Conservation (phyloP, 2,888 invertebrate species). For the Drepana falcataria region DNA sequence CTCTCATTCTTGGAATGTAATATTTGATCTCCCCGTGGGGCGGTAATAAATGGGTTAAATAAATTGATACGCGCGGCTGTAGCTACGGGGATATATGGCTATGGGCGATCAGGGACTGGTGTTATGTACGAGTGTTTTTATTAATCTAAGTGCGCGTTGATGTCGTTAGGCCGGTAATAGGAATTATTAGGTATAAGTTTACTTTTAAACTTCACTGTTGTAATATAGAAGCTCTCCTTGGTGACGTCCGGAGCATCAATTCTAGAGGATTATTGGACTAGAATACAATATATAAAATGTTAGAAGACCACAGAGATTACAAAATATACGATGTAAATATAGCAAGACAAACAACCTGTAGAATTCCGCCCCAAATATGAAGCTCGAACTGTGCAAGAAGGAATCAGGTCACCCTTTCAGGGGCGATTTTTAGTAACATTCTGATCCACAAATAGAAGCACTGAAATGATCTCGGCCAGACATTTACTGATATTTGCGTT, state of each 20-base stretch:
- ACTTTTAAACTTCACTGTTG: background rate
- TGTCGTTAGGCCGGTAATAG: background rate
- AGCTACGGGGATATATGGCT: conserved; percentile 6
- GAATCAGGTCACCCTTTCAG: conserved; percentile 9
- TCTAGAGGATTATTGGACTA: too few species aligned
- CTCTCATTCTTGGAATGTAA: conserved; percentile 41
- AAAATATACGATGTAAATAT: conserved; percentile 8
- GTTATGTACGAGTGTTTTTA: background rate
- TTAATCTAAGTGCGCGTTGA: background rate
- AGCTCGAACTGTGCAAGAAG: background rate
- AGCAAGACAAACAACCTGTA: conserved; percentile 40
- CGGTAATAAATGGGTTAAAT: conserved; percentile 22
- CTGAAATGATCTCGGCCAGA: background rate
- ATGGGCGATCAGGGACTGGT: background rate
- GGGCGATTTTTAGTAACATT: background rate
- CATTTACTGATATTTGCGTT: background rate
- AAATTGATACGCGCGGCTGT: conserved; percentile 9
- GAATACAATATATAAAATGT: too few species aligned
- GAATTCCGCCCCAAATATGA: conserved; percentile 13
- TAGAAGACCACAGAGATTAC: background rate
- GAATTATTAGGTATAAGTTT: background rate
- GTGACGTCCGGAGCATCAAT: too few species aligned
- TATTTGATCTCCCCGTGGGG: conserved; percentile 33
- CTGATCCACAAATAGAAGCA: background rate
- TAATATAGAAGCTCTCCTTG: too few species aligned